Conservation (phyloP, 2,888 invertebrate species). For the Eurytoma adleriae region DNA sequence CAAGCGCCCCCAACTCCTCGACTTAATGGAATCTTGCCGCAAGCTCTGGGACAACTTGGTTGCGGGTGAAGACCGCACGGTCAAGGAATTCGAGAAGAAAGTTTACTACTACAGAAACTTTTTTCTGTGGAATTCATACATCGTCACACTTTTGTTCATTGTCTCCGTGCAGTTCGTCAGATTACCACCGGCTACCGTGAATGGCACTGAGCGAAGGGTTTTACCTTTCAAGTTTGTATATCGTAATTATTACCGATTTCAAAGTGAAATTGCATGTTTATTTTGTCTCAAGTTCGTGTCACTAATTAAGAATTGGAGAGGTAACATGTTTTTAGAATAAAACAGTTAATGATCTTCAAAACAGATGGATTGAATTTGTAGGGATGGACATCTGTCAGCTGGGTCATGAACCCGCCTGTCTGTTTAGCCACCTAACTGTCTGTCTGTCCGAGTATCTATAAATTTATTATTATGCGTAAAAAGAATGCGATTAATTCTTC, state of each 20-base stretch:
- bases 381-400: too few relatives aligned
- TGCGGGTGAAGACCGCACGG: neutral
- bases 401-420: too few relatives aligned
- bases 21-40: constrained; percentile 5
- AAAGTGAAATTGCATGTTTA: too few relatives aligned
- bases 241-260: too few relatives aligned
- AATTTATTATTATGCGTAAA: too few relatives aligned
- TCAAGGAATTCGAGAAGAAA: constrained; percentile 30
- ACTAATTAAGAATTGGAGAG: too few relatives aligned
- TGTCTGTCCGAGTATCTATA: too few relatives aligned
- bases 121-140: neutral
- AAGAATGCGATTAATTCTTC: neutral
- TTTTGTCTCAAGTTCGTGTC: too few relatives aligned
- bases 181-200: neutral
- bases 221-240: constrained; percentile 31
- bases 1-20: neutral
- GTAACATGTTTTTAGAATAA: too few relatives aligned
- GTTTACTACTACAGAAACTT: constrained; percentile 4
- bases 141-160: neutral
- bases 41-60: constrained; percentile 13
- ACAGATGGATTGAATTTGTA: too few relatives aligned
- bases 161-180: constrained; percentile 7
- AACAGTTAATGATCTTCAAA: too few relatives aligned
- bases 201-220: constrained; percentile 24
- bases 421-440: too few relatives aligned